These are phyloP conservation scores for Marisa cornuarietis DNA, from an alignment of 1,140 invertebrate species.

Conservation along the genomic window DNA sequence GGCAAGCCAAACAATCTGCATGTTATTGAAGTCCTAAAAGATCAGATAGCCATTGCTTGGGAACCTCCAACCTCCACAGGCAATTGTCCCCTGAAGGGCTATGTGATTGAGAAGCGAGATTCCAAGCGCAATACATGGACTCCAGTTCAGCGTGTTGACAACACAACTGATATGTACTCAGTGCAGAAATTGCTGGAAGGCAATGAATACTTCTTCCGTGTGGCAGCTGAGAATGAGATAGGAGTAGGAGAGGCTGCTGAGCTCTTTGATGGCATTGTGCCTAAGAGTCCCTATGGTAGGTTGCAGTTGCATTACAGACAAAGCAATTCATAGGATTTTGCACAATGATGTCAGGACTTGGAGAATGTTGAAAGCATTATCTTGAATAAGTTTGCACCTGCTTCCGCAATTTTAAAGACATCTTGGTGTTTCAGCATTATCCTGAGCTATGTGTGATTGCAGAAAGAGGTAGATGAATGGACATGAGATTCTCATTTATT, in stretches of 20 bases:
- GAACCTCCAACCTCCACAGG: constrained; percentile 83
- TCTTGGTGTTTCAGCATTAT: not conserved
- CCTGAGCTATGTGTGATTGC: not conserved
- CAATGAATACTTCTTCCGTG: constrained; percentile 95
- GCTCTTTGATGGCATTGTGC: constrained; percentile 71
- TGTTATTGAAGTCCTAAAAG: constrained; percentile 55
- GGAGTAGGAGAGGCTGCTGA: constrained; percentile 77
- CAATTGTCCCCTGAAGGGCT: constrained; percentile 80
- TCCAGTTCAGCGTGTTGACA: constrained; percentile 69
- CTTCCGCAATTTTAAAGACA: too few species aligned
- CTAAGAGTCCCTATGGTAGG: constrained; percentile 65
- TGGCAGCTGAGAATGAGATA: constrained; percentile 89
- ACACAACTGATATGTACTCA: constrained; percentile 44
- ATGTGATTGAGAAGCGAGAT: constrained; percentile 94
- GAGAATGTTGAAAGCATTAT: too few species aligned
- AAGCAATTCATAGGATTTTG: too few species aligned
- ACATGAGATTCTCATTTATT: not conserved
- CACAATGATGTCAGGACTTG: too few species aligned
- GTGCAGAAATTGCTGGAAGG: constrained; percentile 86
- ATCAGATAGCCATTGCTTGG: constrained; percentile 73
- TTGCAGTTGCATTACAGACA: not conserved
- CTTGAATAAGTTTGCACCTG: too few species aligned
- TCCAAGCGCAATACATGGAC: constrained; percentile 92
- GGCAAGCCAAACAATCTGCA: constrained; percentile 83
- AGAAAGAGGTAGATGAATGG: too few species aligned